A percentile compares a stretch with the other conserved stretches of the same genome.
Evolutionary conservation across 2,797 vertebrate genomes (phyloP).

Genomic region (Alfaro cultratus): DNA sequence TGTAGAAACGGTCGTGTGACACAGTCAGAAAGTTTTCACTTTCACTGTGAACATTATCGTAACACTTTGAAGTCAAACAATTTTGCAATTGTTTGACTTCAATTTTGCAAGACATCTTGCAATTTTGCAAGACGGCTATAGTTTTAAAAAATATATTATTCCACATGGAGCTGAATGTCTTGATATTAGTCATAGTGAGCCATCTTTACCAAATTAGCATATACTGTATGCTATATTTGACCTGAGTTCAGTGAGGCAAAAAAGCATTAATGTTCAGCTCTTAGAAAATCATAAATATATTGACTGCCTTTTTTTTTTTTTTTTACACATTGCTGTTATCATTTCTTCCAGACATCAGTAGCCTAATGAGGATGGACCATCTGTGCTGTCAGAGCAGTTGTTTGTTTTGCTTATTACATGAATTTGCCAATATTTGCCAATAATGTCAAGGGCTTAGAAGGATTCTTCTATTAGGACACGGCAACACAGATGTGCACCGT

Average conservation of each 20-base stretch:
- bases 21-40: background rate
- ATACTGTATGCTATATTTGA: background rate
- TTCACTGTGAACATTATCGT: background rate
- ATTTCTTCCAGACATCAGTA: background rate
- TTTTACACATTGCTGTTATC: background rate
- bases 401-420: background rate
- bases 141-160: background rate
- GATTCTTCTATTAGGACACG: background rate
- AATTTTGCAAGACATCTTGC: no score
- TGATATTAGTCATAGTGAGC: background rate
- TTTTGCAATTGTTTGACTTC: no score
- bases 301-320: background rate
- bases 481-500: background rate
- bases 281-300: background rate
- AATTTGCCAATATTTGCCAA: background rate
- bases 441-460: background rate
- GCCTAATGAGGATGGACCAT: background rate
- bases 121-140: background rate
- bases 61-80: background rate
- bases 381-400: background rate
- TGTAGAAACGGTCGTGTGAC: background rate
- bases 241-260: background rate
- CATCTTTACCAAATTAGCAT: background rate
- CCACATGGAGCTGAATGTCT: background rate
- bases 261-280: background rate